A percentile compares a stretch with the other conserved stretches of the same genome.
These are phyloP conservation scores for Brachyopa scutellaris DNA, from an alignment of 2,888 invertebrate species.

Conservation along the genomic window DNA sequence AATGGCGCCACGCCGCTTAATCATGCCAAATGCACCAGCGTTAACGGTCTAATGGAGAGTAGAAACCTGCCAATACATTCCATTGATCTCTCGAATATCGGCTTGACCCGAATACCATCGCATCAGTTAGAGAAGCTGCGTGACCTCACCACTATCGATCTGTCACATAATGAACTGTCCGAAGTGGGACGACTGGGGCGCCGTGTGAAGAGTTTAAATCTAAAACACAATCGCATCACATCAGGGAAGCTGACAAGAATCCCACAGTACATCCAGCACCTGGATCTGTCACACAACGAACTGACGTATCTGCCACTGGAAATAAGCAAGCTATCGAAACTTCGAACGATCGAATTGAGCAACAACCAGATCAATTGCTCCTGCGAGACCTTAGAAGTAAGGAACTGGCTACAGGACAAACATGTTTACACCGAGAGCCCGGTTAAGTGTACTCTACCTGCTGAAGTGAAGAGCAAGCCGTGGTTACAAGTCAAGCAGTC, in stretches of 20 bases:
- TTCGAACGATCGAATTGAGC: constrained; percentile 86
- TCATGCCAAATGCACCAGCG: constrained; percentile 80
- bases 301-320: constrained; percentile 85
- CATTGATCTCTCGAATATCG: constrained; percentile 86
- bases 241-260: constrained; percentile 83
- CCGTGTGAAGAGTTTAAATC: constrained; percentile 84
- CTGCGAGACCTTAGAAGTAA: constrained; percentile 86
- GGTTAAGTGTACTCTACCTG: constrained; percentile 84
- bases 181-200: constrained; percentile 84
- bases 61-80: constrained; percentile 79
- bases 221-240: constrained; percentile 85
- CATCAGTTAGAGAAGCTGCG: constrained; percentile 84
- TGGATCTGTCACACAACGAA: constrained; percentile 86
- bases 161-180: constrained; percentile 85
- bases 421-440: constrained; percentile 83
- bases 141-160: constrained; percentile 85
- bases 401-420: constrained; percentile 84
- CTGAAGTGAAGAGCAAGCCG: constrained; percentile 82
- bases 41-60: constrained; percentile 76
- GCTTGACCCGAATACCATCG: constrained; percentile 83
- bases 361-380: constrained; percentile 88
- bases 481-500: constrained; percentile 85
- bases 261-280: constrained; percentile 84
- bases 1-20: constrained; percentile 76
- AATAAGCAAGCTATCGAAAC: constrained; percentile 81